Conservation (phyloP, 2,888 invertebrate species). For the Fabriciana adippe region DNA sequence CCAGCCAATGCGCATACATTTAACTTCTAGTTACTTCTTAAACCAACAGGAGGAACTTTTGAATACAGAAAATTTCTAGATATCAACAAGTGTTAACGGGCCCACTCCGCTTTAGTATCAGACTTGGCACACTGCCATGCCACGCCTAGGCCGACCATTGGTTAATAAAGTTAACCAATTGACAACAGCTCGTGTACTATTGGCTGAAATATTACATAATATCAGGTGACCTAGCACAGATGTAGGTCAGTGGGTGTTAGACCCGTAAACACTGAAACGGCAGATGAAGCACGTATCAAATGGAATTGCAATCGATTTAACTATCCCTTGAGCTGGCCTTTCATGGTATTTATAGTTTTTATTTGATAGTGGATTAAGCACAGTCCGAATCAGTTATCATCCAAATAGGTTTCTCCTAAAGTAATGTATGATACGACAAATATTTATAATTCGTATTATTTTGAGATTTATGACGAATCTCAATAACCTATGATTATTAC, state of each 20-base stretch:
- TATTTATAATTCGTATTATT: no score
- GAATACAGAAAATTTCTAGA: slow-evolving; percentile 47
- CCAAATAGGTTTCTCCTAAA: neutral
- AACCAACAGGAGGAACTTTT: slow-evolving; percentile 34
- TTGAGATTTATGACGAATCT: no score
- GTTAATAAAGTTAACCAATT: slow-evolving; percentile 81
- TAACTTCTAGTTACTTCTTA: slow-evolving; percentile 25
- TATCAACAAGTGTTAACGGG: slow-evolving; percentile 74
- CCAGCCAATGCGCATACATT: slow-evolving; percentile 14
- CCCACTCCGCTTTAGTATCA: slow-evolving; percentile 51
- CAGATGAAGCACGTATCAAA: slow-evolving; percentile 41
- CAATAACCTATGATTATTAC: no score
- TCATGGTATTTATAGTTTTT: slow-evolving; percentile 16
- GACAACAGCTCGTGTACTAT: slow-evolving; percentile 72
- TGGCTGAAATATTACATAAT: slow-evolving; percentile 63
- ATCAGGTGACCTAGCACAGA: slow-evolving; percentile 61
- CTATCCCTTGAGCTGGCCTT: slow-evolving; percentile 23
- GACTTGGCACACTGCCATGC: slow-evolving; percentile 77
- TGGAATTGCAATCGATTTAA: slow-evolving; percentile 32
- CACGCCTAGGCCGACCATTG: slow-evolving; percentile 80
- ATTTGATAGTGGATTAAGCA: slow-evolving; percentile 17
- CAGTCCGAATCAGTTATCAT: neutral
- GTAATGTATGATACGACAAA: no score
- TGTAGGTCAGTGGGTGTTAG: slow-evolving; percentile 60
- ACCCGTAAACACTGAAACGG: slow-evolving; percentile 33